Evolutionary conservation across 2,113 vertebrate species (phyloP), one percentile per base, ranked within the genome.

Genomic region (Tetrao urogallus): DNA sequence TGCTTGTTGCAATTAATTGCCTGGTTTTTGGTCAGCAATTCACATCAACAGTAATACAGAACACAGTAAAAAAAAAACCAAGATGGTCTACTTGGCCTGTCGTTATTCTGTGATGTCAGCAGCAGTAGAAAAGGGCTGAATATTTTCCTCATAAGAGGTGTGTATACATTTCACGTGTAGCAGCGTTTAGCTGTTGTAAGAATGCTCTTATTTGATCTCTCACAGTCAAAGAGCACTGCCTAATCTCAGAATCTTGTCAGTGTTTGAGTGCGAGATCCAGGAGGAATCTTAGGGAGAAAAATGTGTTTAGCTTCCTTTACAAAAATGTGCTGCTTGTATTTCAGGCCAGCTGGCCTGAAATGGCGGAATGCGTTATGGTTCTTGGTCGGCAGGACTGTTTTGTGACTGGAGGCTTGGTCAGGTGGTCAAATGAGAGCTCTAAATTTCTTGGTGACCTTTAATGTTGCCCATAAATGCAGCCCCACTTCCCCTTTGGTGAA

Each of bases 361-460:
- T 80, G 71, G 63, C 91, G 85, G 66, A 57, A 42, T 18, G 42
- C 64, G 8, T 85, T 87, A 52, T 77, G 81, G 65, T 48, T 56
- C 42, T 30, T 76, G 69, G 65, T 83, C 34, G 0, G 0, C 52
- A 32, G 58, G 61, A 24, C 88, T 86, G 77, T 38, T 11, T 22
- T 92, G 80, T 71, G 95, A 82, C 42, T 88, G 2, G 4, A 73
- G 72, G 27, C 45, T 79, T 13, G 89, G 65, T 71, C 2, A 6
- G 63, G 64, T 2, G 0, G 81, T 45, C 43, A 52, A n/a, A 52
- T 10, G 3, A 64, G 72, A 88, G 60, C 86, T 57, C 38, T 89
- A 56, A 56, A 80, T 91, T 93, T 94, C 75, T 80, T 94, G 87
- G 78, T 94, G 85, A 94, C 82, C 69, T 89, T 92, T 92, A 82